Conservation (phyloP, 35 echinoderm and acorn worm species). For the Apostichopus japonicus region DNA sequence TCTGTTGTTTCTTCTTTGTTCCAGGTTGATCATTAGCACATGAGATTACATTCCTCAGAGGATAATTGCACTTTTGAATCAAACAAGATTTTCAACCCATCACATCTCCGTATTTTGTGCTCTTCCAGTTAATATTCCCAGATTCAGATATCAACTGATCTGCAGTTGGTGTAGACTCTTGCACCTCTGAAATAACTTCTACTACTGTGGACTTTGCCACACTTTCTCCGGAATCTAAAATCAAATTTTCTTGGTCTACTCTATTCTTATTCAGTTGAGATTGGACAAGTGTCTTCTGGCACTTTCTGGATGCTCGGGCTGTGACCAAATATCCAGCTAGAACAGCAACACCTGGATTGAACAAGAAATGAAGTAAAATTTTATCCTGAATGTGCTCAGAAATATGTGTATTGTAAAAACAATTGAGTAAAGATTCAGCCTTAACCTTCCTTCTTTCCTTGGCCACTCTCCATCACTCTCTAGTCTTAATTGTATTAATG, state of each 20-base stretch:
- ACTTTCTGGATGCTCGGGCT: constrained; percentile 24
- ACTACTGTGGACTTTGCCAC: neutral
- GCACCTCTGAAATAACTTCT: neutral
- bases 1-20: neutral
- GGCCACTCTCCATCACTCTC: no score
- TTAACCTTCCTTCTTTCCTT: no score
- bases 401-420: no score
- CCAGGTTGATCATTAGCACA: no score
- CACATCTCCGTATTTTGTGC: constrained; percentile 34
- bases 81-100: neutral
- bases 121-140: constrained; percentile 1
- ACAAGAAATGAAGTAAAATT: neutral
- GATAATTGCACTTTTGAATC: neutral
- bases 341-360: constrained; percentile 16
- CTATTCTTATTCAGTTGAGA: neutral
- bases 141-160: neutral
- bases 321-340: constrained; percentile 36
- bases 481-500: no score
- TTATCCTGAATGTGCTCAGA: no score
- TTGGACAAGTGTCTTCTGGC: constrained; percentile 33
- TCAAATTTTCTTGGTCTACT: neutral
- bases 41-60: no score
- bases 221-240: neutral
- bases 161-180: neutral
- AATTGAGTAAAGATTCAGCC: no score